Evolutionary conservation across 2,888 invertebrate genomes (phyloP).

Genomic region (Liodrosophila aerea): DNA sequence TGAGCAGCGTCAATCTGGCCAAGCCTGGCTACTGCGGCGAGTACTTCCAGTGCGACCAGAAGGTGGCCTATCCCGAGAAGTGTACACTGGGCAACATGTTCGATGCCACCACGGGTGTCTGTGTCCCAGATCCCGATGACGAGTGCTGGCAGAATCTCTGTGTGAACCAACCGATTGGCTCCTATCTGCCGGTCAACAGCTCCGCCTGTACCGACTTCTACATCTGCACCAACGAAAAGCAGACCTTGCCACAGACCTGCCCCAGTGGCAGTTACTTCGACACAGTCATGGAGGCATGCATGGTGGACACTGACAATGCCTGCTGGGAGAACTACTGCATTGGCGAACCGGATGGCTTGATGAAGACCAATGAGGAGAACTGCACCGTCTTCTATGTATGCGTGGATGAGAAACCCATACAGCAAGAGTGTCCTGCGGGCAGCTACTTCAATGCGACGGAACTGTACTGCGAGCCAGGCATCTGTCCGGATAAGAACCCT

Average conservation of each 20-base stretch:
- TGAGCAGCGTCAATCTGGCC: slow-evolving; percentile 60
- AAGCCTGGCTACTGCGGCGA: slow-evolving; percentile 57
- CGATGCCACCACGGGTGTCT: slow-evolving; percentile 34
- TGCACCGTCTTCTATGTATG: slow-evolving; percentile 61
- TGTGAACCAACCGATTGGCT: slow-evolving; percentile 36
- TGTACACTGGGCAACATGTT: slow-evolving; percentile 68
- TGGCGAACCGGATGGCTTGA: slow-evolving; percentile 38
- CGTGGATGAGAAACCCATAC: slow-evolving; percentile 15
- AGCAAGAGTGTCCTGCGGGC: slow-evolving; percentile 36
- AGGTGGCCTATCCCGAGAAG: slow-evolving; percentile 62
- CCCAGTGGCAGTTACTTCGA: slow-evolving; percentile 58
- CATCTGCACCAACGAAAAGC: slow-evolving; percentile 50
- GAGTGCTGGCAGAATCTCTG: slow-evolving; percentile 75
- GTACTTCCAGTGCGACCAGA: slow-evolving; percentile 67
- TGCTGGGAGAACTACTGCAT: slow-evolving; percentile 68
- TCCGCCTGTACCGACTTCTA: slow-evolving; percentile 60
- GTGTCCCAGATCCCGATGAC: slow-evolving; percentile 54
- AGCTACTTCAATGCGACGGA: slow-evolving; percentile 45
- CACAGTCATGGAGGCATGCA: slow-evolving; percentile 23
- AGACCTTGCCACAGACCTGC: slow-evolving; percentile 52
- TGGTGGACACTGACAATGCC: slow-evolving; percentile 32
- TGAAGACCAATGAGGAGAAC: slow-evolving; percentile 26
- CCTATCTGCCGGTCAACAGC: slow-evolving; percentile 20
- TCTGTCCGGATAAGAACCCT: slow-evolving; percentile 44
- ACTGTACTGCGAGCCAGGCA: slow-evolving; percentile 49